Evolutionary conservation across 2,797 vertebrate species (phyloP).

Genomic region (Myotis vivesi): DNA sequence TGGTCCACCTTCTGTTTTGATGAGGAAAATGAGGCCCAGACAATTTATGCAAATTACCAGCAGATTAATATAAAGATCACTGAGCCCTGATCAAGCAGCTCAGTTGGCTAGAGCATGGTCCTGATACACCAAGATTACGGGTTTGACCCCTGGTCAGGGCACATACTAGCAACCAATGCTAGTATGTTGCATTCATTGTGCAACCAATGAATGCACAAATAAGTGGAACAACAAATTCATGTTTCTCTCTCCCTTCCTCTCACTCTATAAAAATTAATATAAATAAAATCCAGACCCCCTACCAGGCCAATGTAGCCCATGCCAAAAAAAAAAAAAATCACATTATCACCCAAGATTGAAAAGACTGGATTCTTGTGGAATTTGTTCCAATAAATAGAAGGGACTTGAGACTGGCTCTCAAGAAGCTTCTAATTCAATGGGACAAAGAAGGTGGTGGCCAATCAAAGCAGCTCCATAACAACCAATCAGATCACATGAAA

Average conservation of each 20-base stretch:
- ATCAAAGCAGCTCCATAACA: background rate
- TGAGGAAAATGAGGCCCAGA: background rate
- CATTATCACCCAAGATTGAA: background rate
- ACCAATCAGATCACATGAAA: background rate
- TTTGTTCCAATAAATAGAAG: conserved; percentile 26
- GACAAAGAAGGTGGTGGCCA: background rate
- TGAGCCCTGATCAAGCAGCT: background rate
- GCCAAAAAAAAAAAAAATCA: background rate
- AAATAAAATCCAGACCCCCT: background rate
- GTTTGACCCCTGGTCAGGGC: background rate
- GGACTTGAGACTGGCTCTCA: background rate
- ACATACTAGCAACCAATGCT: no score
- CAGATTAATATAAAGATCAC: background rate
- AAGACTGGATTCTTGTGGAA: background rate
- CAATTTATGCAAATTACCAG: background rate
- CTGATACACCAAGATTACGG: background rate
- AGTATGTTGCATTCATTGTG: no score
- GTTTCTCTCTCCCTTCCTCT: background rate
- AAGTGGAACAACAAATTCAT: background rate
- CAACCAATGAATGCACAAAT: background rate
- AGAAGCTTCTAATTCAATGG: background rate
- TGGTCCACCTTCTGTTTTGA: background rate
- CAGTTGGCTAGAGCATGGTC: background rate
- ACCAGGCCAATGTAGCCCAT: background rate
- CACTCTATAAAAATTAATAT: background rate